Conservation (phyloP, 2,888 invertebrate genomes). For the Icerya purchasi region DNA sequence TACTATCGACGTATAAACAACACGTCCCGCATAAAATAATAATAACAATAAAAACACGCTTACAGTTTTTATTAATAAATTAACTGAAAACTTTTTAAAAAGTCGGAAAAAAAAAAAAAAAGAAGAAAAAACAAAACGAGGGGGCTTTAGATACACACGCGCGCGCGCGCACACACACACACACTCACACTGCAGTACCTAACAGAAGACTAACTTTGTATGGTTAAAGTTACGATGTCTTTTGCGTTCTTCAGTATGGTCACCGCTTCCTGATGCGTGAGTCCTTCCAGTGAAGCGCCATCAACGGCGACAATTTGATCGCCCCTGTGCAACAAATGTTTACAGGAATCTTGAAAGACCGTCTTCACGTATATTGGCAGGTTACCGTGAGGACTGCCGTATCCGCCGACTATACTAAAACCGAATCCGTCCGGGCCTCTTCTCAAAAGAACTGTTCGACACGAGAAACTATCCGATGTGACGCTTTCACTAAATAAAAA, state of each 20-base stretch:
- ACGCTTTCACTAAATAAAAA: constrained; percentile 8
- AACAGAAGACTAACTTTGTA: constrained; percentile 10
- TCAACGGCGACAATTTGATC: constrained; percentile 28
- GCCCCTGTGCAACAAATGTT: constrained; percentile 25
- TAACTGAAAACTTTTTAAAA: no score
- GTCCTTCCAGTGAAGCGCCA: constrained; percentile 25
- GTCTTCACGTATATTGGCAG: constrained; percentile 32
- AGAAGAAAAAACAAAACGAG: no score
- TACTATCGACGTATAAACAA: no score
- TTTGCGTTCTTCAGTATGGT: constrained; percentile 27
- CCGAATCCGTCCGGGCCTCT: constrained; percentile 32
- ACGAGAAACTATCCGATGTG: constrained; percentile 9
- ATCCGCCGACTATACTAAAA: constrained; percentile 33
- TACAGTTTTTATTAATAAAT: no score
- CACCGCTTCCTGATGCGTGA: constrained; percentile 27
- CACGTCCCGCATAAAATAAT: no score
- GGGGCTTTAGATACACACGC: no score
- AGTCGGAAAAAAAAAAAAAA: no score
- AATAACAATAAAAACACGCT: no score
- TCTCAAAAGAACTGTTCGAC: constrained; percentile 26
- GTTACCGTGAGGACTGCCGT: constrained; percentile 31
- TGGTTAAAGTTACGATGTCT: constrained; percentile 29
- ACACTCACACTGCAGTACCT: no score
- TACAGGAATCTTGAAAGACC: constrained; percentile 25
- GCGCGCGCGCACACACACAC: no score